phyloP scores from a whole-genome alignment of 2,113 vertebrate genomes.

The Empidonax traillii region DNA sequence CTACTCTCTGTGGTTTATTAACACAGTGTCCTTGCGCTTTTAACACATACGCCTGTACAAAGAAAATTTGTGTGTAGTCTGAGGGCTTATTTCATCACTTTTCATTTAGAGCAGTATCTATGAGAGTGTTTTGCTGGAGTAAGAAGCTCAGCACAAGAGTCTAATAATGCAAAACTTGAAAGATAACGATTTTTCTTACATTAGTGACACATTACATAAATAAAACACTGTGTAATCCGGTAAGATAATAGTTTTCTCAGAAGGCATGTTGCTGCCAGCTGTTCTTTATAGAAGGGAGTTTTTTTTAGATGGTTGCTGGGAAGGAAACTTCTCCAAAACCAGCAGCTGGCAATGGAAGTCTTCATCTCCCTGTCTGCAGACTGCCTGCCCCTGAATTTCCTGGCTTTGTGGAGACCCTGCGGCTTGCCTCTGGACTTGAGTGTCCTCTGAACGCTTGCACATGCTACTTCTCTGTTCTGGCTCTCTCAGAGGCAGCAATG shows the following conservation, averaged over 20 bases:
- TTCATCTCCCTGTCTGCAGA: not conserved
- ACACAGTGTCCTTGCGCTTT: not conserved
- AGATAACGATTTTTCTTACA: not conserved
- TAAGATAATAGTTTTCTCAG: not conserved
- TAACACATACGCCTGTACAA: rapidly evolving
- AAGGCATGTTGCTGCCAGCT: not conserved
- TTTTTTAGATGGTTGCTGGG: not conserved
- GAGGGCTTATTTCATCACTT: not conserved
- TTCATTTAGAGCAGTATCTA: not conserved
- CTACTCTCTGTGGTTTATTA: not conserved
- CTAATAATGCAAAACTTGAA: not conserved
- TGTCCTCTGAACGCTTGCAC: not conserved
- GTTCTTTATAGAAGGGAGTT: not conserved
- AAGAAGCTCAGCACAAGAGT: not conserved
- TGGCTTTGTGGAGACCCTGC: rapidly evolving
- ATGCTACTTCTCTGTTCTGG: not conserved
- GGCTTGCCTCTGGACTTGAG: not conserved
- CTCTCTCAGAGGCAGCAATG: not conserved
- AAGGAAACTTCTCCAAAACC: not conserved
- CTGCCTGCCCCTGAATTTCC: not conserved
- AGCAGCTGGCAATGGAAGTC: not conserved
- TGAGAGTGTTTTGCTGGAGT: not conserved
- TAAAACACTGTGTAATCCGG: not conserved
- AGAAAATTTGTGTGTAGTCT: not conserved
- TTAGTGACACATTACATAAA: not conserved